Evolutionary conservation across 2,113 vertebrate genomes (phyloP).

Genomic region (Hucho hucho): DNA sequence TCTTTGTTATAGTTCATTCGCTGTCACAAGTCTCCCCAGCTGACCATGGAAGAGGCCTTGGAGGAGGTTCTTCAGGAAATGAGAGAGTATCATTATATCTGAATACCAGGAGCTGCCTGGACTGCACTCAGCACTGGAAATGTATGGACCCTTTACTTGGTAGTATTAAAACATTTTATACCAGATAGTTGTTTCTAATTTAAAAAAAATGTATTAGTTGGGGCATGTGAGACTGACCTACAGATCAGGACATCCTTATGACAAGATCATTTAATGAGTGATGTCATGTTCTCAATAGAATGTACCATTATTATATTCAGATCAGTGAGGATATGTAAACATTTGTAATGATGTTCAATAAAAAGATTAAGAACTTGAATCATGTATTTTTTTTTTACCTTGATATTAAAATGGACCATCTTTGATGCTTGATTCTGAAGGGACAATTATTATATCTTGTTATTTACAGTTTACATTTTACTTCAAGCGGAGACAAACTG

Average conservation of each 20-base stretch:
- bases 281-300: no score
- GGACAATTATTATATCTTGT: no score
- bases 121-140: conserved; percentile 34
- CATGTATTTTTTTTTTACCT: no score
- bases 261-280: no score
- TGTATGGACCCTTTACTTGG: not conserved
- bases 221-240: not conserved
- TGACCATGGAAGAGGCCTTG: conserved; percentile 69
- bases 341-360: not conserved
- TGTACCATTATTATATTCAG: no score
- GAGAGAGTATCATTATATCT: conserved; percentile 53
- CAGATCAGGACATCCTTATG: not conserved
- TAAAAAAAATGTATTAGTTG: not conserved
- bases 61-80: conserved; percentile 67
- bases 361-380: not conserved
- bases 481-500: not conserved
- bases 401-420: no score
- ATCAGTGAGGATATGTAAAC: not conserved
- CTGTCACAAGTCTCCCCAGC: conserved; percentile 67
- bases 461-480: no score
- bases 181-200: no score
- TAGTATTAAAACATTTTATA: not conserved
- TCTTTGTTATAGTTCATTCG: conserved; percentile 77
- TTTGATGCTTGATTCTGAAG: no score
- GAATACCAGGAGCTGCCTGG: conserved; percentile 64